Conservation (phyloP, 2,797 vertebrate genomes). For the Alexandromys oeconomus region DNA sequence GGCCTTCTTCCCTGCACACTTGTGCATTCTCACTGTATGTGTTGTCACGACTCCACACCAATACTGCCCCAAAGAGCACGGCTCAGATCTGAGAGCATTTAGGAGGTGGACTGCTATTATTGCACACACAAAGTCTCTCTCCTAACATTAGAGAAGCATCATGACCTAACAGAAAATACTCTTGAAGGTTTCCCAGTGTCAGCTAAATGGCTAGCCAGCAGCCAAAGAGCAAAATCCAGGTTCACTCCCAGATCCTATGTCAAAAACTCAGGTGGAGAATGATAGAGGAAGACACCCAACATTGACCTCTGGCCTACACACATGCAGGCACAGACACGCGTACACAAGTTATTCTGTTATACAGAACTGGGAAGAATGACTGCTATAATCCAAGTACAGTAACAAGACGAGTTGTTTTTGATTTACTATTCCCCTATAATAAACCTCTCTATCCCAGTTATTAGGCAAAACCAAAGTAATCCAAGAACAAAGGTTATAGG, state of each 20-base stretch:
- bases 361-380: neutral
- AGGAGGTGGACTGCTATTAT: neutral
- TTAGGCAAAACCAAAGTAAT: neutral
- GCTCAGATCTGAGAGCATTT: neutral
- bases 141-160: neutral
- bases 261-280: neutral
- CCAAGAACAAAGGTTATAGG: neutral
- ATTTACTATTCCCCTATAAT: neutral
- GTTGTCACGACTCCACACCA: neutral
- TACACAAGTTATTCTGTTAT: neutral
- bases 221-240: neutral
- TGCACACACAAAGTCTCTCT: neutral
- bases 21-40: neutral
- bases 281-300: neutral
- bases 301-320: neutral
- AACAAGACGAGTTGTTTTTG: neutral
- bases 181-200: neutral
- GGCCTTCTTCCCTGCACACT: neutral
- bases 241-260: neutral
- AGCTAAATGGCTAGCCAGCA: neutral
- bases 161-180: neutral
- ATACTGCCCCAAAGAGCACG: neutral
- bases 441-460: neutral
- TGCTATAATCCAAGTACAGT: neutral
- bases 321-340: rapidly evolving